A percentile compares a stretch with the other conserved stretches of the same genome.
Conservation (phyloP, 1,140 invertebrate genomes). For the Drosophila takahashii region DNA sequence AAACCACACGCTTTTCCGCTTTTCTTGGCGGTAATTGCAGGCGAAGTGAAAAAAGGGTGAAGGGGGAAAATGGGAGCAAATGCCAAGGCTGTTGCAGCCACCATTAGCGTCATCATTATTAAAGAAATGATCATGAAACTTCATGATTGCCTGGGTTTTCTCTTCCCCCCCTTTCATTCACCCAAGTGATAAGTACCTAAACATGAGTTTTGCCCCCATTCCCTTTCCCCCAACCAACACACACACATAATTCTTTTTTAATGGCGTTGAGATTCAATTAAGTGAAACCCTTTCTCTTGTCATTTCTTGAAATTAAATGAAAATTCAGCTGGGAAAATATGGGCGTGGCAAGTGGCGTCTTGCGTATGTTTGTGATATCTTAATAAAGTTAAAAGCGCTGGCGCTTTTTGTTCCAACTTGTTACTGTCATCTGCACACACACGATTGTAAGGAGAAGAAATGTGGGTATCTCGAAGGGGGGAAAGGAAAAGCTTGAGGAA, state of each 20-base stretch:
- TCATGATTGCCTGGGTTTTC: slow-evolving; percentile 41
- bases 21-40: slow-evolving; percentile 43
- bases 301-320: slow-evolving; percentile 63
- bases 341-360: slow-evolving; percentile 25
- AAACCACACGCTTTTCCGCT: slow-evolving; percentile 23
- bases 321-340: slow-evolving; percentile 40
- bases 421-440: slow-evolving; percentile 76
- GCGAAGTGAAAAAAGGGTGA: not conserved
- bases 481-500: not conserved
- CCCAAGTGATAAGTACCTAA: slow-evolving; percentile 52
- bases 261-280: slow-evolving; percentile 79
- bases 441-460: slow-evolving; percentile 6
- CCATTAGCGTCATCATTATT: slow-evolving; percentile 67
- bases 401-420: slow-evolving; percentile 69
- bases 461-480: not conserved
- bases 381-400: slow-evolving; percentile 75
- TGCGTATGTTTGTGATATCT: slow-evolving; percentile 75
- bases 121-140: slow-evolving; percentile 53
- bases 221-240: slow-evolving; percentile 15
- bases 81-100: slow-evolving; percentile 50
- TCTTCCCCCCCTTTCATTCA: not conserved
- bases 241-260: slow-evolving; percentile 70
- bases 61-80: not conserved
- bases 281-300: slow-evolving; percentile 65
- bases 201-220: slow-evolving; percentile 20